A percentile compares a stretch with the other conserved stretches of the same genome.
These are phyloP conservation scores for Dinoponera quadriceps DNA, from an alignment of 1,140 invertebrate genomes.

Conservation along the genomic window DNA sequence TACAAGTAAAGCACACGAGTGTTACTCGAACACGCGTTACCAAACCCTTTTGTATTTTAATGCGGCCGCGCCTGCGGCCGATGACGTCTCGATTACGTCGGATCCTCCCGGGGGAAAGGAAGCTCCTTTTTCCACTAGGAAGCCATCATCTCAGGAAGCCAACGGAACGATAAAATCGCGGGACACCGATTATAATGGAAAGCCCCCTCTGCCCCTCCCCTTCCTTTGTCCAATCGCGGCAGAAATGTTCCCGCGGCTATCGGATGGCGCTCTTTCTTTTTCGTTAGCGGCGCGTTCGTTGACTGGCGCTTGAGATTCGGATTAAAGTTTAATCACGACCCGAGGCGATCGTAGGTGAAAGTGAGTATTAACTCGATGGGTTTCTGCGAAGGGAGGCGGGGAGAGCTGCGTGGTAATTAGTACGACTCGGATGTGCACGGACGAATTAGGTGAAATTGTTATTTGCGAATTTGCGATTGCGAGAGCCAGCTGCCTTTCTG, in stretches of 20 bases:
- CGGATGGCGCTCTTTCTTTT: constrained; percentile 26
- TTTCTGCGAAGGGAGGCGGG: neutral
- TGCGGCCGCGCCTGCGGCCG: neutral
- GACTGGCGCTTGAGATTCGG: constrained; percentile 17
- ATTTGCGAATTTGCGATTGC: no score
- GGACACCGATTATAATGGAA: constrained; percentile 28
- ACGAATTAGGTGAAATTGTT: neutral
- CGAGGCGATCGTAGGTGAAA: constrained; percentile 37
- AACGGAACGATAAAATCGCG: constrained; percentile 33
- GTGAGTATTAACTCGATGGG: constrained; percentile 3
- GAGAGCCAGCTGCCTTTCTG: neutral
- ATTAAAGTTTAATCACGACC: constrained; percentile 41
- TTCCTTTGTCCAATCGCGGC: constrained; percentile 25
- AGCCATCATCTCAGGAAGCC: constrained; percentile 24
- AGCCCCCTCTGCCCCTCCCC: no score
- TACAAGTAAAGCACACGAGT: neutral
- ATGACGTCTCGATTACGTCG: neutral
- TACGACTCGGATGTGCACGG: neutral
- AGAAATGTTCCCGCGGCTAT: constrained; percentile 32
- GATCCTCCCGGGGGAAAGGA: constrained; percentile 10
- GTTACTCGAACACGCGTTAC: neutral
- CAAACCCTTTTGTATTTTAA: constrained; percentile 23
- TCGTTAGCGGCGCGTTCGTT: neutral
- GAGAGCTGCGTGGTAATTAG: neutral
- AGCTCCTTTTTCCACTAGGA: neutral